Base-by-base conservation (phyloP, 2,888 invertebrate genomes). In the Petrophora chlorosata region DNA sequence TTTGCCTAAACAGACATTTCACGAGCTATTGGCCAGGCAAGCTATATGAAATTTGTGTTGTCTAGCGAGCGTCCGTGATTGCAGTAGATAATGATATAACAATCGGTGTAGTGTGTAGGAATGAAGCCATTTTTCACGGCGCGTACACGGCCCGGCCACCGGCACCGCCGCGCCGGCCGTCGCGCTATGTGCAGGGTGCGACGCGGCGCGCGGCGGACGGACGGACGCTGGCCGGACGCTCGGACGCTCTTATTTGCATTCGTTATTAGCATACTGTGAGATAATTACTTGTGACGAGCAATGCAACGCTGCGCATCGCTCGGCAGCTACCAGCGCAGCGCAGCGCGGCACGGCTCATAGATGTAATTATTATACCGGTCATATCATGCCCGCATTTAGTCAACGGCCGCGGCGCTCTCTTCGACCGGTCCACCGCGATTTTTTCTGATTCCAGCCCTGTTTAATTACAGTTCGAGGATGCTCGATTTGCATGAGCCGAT, bases 261-360 rank as follows among this genome's bases (percentile, higher is more conserved):
- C 65, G 71, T 76, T 77, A 86, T 86, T 86, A 80, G 75, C 82
- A 82, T 85, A 79, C 76, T 68, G 73, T 60, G 77, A 72, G 79
- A 84, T 88, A 86, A 88, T 87, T 86, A 83, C 77, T 73, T 82
- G 72, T 80, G 84, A 83, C 79, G 82, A 76, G 73, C 71, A 68
- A 60, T 69, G 73, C 71, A 69, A 65, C 63, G 65, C 63, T n/a
- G n/a, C n/a, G n/a, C n/a, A n/a, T n/a, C 56, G 64, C 64, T 64
- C 69, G 56, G 69, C 72, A 70, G 74, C 63, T 59, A 61, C 61
- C 53, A 53, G 60, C 65, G 65, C 59, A 67, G 69, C 72, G 62
- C 67, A 53, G 63, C 66, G n/a, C n/a, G n/a, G n/a, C n/a, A n/a
- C n/a, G n/a, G n/a, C n/a, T n/a, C n/a, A n/a, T 36, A 47, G 50